Percentiles rank a stretch among this genome's conserved stretches.
These are phyloP conservation scores for Pteronura brasiliensis DNA, from an alignment of 2,113 vertebrate species.

Conservation along the genomic window DNA sequence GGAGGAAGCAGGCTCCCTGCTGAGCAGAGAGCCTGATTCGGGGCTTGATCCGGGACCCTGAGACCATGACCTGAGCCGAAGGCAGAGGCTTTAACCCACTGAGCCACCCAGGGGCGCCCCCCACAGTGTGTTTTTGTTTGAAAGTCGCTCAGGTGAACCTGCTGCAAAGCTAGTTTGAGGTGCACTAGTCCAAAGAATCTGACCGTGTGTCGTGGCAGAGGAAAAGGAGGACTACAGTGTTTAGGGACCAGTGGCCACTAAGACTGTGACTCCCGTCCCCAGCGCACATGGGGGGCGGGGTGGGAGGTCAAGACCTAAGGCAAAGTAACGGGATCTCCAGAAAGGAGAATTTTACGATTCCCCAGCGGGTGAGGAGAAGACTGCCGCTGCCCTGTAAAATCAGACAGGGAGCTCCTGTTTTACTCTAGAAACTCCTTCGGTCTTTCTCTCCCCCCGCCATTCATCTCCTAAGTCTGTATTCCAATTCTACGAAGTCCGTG, in stretches of 20 bases:
- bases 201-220: neutral
- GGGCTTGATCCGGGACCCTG: too few species aligned
- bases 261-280: neutral
- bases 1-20: too few species aligned
- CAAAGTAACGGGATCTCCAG: neutral
- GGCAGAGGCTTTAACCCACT: too few species aligned
- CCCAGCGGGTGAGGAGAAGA: neutral
- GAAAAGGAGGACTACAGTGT: neutral
- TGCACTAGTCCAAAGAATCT: neutral
- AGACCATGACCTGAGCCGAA: too few species aligned
- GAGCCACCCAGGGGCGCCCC: too few species aligned
- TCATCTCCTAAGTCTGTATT: neutral
- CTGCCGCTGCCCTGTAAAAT: neutral
- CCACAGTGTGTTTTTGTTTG: rapidly evolving
- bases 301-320: neutral
- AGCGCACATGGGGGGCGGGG: neutral
- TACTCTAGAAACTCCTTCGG: neutral
- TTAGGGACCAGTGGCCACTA: neutral
- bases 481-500: neutral
- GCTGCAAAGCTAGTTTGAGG: neutral
- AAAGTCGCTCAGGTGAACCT: too few species aligned
- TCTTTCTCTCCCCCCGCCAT: neutral
- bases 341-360: neutral
- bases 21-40: too few species aligned
- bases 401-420: neutral